Conservation (phyloP, 1,140 invertebrate genomes). For the Eciton burchellii region DNA sequence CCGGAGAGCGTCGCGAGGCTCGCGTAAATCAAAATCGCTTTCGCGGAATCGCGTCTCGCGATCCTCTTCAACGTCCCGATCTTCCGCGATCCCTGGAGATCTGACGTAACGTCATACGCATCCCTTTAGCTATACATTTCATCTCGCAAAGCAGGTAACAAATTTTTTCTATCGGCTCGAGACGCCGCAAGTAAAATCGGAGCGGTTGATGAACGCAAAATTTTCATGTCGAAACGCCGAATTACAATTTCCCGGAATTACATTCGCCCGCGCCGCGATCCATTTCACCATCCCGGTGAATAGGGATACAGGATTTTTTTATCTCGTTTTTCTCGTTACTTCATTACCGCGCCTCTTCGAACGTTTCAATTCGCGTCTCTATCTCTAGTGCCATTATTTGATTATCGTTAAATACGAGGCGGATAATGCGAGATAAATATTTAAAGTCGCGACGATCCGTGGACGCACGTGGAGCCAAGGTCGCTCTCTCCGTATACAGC, state of each 20-base stretch:
- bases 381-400: neutral
- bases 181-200: neutral
- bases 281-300: neutral
- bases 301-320: neutral
- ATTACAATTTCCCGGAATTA: neutral
- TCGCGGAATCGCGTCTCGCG: neutral
- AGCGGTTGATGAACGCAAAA: neutral
- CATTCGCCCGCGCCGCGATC: neutral
- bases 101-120: neutral
- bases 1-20: neutral
- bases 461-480: neutral
- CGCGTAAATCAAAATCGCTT: conserved; percentile 25
- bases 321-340: neutral
- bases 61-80: neutral
- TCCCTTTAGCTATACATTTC: neutral
- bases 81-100: neutral
- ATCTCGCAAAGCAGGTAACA: neutral
- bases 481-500: neutral
- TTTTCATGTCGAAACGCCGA: neutral
- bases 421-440: conserved; percentile 4
- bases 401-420: conserved; percentile 3
- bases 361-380: neutral
- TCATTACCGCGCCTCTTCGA: neutral
- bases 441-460: neutral
- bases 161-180: neutral